phyloP scores from a whole-genome alignment of 1,140 invertebrate genomes.

The Lamellibrachia luymesi region DNA sequence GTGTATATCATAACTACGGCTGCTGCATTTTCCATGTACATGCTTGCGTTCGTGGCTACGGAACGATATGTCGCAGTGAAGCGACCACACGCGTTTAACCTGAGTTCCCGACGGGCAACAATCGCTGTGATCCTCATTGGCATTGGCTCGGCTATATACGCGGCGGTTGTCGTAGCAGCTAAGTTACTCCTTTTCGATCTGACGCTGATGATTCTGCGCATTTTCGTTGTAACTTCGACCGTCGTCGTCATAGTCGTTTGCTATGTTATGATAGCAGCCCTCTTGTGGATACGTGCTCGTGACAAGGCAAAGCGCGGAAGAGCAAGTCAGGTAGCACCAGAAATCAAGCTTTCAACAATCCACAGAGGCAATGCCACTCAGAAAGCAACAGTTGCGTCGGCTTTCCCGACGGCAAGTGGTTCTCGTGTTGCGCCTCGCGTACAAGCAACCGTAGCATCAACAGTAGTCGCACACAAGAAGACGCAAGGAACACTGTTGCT shows the following conservation, averaged over 20 bases:
- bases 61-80: neutral
- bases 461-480: neutral
- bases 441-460: neutral
- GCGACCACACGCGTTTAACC: neutral
- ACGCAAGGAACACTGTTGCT: neutral
- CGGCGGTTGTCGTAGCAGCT: neutral
- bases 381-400: neutral
- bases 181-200: neutral
- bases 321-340: neutral
- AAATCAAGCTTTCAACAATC: neutral
- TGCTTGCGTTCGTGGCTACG: neutral
- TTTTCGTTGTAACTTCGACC: neutral
- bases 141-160: neutral
- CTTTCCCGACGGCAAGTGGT: neutral
- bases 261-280: neutral
- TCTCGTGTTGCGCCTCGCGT: neutral
- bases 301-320: neutral
- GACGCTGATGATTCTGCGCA: neutral
- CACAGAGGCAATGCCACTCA: neutral
- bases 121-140: neutral
- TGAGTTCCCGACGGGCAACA: neutral
- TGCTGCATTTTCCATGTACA: neutral
- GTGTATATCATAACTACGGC: neutral
- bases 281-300: neutral
- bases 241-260: neutral